phyloP scores from a whole-genome alignment of 2,888 invertebrate genomes.

The Eristalis pertinax region DNA sequence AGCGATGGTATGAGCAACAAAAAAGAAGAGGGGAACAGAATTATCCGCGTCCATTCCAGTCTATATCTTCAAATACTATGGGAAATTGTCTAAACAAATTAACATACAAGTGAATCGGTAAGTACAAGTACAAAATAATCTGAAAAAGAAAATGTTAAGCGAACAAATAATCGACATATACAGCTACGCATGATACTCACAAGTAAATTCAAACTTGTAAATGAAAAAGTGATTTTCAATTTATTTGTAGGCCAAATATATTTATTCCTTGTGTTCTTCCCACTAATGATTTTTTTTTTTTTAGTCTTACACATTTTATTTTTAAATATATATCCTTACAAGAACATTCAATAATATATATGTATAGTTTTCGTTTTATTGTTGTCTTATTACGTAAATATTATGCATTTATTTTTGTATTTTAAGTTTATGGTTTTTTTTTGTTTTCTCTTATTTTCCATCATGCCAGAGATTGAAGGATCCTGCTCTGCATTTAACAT shows the following conservation, averaged over 20 bases:
- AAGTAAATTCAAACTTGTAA: constrained; percentile 11
- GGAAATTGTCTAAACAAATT: no score
- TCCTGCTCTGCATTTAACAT: constrained; percentile 39
- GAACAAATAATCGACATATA: neutral
- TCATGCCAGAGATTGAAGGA: constrained; percentile 31
- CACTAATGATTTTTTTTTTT: constrained; percentile 10
- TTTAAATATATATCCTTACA: constrained; percentile 55
- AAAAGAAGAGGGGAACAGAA: no score
- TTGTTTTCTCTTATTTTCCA: constrained; percentile 16
- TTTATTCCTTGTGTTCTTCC: constrained; percentile 49
- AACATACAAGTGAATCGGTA: neutral
- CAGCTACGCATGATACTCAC: neutral
- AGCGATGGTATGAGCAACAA: no score
- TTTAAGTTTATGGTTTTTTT: constrained; percentile 49
- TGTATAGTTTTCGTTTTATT: constrained; percentile 48
- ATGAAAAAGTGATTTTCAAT: constrained; percentile 41
- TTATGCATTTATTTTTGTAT: constrained; percentile 43
- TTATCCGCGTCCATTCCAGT: no score
- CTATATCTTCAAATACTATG: no score
- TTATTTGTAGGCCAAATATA: constrained; percentile 61
- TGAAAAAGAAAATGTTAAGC: constrained; percentile 1
- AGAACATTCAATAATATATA: constrained; percentile 66
- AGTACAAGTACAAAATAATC: neutral
- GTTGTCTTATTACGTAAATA: constrained; percentile 61
- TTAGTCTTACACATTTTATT: constrained; percentile 54